Evolutionary conservation across 2,888 invertebrate species (phyloP).

Genomic region (Sminthurides aquaticus): DNA sequence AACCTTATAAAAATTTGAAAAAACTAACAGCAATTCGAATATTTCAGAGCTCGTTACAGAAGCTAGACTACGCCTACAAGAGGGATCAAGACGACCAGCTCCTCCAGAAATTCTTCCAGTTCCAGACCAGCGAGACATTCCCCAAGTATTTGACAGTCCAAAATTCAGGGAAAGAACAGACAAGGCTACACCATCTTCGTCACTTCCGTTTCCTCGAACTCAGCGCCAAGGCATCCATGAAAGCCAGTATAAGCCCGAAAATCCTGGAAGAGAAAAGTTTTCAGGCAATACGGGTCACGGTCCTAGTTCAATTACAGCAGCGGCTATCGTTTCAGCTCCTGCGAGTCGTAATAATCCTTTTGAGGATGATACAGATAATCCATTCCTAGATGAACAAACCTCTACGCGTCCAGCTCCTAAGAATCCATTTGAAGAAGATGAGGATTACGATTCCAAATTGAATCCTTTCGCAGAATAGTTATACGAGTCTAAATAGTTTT

Average conservation of each 20-base stretch:
- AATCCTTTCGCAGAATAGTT: conserved; percentile 58
- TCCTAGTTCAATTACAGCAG: background rate
- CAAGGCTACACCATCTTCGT: conserved; percentile 2
- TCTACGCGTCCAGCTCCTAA: conserved; percentile 33
- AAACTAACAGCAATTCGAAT: background rate
- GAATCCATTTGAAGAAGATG: conserved; percentile 45
- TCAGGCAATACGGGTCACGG: too few relatives aligned
- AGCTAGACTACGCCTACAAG: background rate
- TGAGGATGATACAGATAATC: conserved; percentile 50
- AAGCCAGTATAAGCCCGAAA: background rate
- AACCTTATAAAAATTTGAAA: background rate
- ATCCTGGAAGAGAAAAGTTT: background rate
- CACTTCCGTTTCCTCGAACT: conserved; percentile 38
- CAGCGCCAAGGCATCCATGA: conserved; percentile 5
- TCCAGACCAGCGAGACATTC: background rate
- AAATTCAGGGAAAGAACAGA: conserved; percentile 2
- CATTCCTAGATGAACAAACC: conserved; percentile 47
- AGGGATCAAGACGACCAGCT: background rate
- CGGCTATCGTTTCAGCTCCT: background rate
- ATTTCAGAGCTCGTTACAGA: background rate
- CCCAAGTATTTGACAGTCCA: conserved; percentile 6
- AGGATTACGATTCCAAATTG: conserved; percentile 66
- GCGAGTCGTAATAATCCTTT: conserved; percentile 44
- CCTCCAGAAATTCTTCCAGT: background rate
- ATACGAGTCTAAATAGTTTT: too few relatives aligned